Conservation (phyloP, 2,888 invertebrate species). For the Magallana nippona region DNA sequence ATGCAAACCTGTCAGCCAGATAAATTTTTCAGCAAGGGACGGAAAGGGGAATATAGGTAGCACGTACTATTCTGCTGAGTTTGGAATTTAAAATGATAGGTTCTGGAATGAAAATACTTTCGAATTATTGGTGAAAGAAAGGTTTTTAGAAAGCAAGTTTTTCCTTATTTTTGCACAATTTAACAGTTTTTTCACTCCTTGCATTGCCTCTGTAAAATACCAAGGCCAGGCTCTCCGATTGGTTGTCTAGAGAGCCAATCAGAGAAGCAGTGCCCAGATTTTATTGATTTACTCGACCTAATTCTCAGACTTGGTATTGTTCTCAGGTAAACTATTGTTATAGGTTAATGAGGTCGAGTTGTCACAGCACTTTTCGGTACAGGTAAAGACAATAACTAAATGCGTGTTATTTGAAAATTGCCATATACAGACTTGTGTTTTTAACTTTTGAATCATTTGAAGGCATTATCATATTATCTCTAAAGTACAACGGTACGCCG, state of each 20-base stretch:
- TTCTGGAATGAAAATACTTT: not conserved
- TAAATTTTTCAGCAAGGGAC: constrained; percentile 11
- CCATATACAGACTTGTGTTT: constrained; percentile 17
- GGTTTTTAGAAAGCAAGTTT: not conserved
- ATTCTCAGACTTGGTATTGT: constrained; percentile 39
- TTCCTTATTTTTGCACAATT: not conserved
- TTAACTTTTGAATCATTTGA: constrained; percentile 26
- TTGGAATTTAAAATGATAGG: not conserved
- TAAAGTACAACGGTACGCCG: constrained; percentile 21
- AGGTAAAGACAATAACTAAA: constrained; percentile 6
- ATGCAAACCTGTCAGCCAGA: constrained; percentile 9
- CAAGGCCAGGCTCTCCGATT: constrained; percentile 40
- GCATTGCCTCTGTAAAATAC: not conserved
- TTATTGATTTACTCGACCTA: constrained; percentile 43
- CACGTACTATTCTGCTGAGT: not conserved
- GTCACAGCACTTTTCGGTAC: constrained; percentile 19
- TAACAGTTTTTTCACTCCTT: not conserved
- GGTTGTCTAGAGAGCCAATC: constrained; percentile 44
- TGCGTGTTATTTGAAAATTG: constrained; percentile 34
- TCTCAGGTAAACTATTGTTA: constrained; percentile 37
- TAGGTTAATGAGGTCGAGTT: constrained; percentile 41
- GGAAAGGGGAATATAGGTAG: not conserved
- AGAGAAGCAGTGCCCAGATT: constrained; percentile 42
- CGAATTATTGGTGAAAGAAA: not conserved
- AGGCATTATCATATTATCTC: constrained; percentile 16